A percentile compares a stretch with the other conserved stretches of the same genome.
Conservation (phyloP, 2,113 vertebrate species). For the Choloepus hoffmanni region DNA sequence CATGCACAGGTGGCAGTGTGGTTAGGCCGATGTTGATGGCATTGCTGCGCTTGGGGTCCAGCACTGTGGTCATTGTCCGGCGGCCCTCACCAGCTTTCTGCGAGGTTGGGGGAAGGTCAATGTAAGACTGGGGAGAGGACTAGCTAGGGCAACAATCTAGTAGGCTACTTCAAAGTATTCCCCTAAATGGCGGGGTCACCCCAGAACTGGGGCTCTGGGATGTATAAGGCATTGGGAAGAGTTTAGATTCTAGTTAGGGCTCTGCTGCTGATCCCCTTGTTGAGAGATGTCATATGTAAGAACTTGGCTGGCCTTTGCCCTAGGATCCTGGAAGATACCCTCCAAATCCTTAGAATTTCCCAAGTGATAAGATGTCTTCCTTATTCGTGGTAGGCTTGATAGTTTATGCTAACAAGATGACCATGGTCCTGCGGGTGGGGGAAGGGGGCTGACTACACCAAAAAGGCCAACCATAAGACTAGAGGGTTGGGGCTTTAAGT, state of each 20-base stretch:
- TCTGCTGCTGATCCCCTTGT: background rate
- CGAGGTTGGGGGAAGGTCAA: slow-evolving; percentile 39
- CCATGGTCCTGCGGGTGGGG: no score
- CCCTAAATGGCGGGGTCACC: background rate
- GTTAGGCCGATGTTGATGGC: slow-evolving; percentile 98
- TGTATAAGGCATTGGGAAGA: background rate
- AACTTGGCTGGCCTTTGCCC: no score
- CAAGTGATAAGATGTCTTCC: no score
- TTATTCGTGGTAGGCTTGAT: no score
- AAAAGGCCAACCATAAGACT: no score
- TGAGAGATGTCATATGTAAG: background rate
- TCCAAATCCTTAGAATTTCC: no score
- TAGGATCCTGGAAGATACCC: no score
- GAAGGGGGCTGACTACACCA: no score
- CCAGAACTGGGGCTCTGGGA: background rate
- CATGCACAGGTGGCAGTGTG: slow-evolving; percentile 92
- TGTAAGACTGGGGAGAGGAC: background rate
- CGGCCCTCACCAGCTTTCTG: slow-evolving; percentile 93
- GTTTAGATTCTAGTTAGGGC: background rate
- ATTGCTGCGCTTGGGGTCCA: slow-evolving; percentile 96
- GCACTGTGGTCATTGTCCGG: slow-evolving; percentile 91
- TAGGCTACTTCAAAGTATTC: background rate
- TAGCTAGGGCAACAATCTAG: background rate
- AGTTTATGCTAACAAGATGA: no score
- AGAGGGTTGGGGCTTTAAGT: no score